Base-by-base conservation (phyloP, 2,888 invertebrate genomes). In the Drosophila falleni region DNA sequence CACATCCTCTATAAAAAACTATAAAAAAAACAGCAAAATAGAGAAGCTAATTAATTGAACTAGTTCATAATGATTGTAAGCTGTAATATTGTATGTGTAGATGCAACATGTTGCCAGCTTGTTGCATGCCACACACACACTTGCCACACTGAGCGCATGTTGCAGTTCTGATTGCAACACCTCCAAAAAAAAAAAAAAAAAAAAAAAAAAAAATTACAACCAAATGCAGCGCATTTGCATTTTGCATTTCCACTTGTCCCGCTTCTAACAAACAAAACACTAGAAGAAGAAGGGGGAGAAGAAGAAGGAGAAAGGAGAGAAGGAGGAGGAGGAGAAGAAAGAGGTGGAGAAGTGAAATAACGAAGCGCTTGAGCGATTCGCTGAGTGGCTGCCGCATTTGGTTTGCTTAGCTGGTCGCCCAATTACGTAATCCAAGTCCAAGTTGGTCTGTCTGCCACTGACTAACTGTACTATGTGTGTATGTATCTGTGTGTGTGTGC, bases 351-450 rank as follows among this genome's bases (percentile, higher is more conserved):
- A 2, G 51, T 41, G 44, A 62, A 54, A 73, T 66, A 69, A 61
- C 74, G 83, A 75, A 82, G 75, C 86, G 86, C 83, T 86, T 74
- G 56, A 83, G 83, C 83, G 80, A 80, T 80, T 71, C 81, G 71
- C 77, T 70, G 74, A 74, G 78, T 74, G 78, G 71, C 72, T 71
- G 74, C 69, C 71, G 67, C 76, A 77, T 77, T 77, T 77, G 76
- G 76, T 73, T 63, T 63, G 77, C 69, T 69, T 74, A 35, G 71
- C 69, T 75, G 72, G 60, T 82, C 86, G 81, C 78, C 81, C 74
- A 75, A 84, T 88, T 88, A 86, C 87, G 86, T 88, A 86, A 86
- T 71, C 80, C 73, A 88, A 80, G 76, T 77, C 80, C 82, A 75
- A 79, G 66, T 80, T 74, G 68, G 81, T 81, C 73, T 73, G 63